Evolutionary conservation across 2,888 invertebrate species (phyloP).

Genomic region (Isotomurus palustris): DNA sequence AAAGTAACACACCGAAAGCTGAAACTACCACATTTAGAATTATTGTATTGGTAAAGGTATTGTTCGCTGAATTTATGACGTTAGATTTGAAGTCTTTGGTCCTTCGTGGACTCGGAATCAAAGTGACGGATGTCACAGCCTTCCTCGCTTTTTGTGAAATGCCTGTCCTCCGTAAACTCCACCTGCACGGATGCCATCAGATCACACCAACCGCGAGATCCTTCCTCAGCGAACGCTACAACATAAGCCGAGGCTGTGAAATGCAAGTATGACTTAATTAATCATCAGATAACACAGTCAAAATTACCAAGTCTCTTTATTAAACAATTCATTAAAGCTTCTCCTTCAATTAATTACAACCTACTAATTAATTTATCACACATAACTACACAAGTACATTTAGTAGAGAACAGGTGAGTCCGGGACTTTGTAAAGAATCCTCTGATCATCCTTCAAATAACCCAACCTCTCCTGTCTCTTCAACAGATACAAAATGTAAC

Average conservation of each 20-base stretch:
- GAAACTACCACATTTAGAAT: too few species aligned
- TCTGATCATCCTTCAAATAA: conserved; percentile 27
- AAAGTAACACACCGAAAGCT: too few species aligned
- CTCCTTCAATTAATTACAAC: too few species aligned
- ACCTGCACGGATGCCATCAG: conserved; percentile 41
- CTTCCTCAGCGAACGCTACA: conserved; percentile 23
- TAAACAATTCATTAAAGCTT: too few species aligned
- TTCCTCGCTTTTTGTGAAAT: conserved; percentile 35
- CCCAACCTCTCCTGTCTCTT: conserved; percentile 15
- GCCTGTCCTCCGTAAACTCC: conserved; percentile 37
- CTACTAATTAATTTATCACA: too few species aligned
- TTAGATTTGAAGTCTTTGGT: conserved; percentile 30
- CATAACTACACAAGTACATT: too few species aligned
- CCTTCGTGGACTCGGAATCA: conserved; percentile 41
- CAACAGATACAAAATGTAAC: conserved; percentile 24
- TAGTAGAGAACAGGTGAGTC: conserved; percentile 12
- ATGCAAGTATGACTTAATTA: conserved; percentile 18
- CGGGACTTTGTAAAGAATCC: conserved; percentile 25
- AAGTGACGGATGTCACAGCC: conserved; percentile 39
- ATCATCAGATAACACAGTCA: not conserved
- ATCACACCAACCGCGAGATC: conserved; percentile 18
- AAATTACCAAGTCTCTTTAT: not conserved
- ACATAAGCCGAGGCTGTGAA: conserved; percentile 27
- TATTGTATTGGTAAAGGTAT: too few species aligned
- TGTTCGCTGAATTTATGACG: conserved; percentile 3